Percentiles rank a stretch among this genome's conserved stretches.
phyloP scores from a whole-genome alignment of 2,797 vertebrate species.

The Apogon hyalosoma region DNA sequence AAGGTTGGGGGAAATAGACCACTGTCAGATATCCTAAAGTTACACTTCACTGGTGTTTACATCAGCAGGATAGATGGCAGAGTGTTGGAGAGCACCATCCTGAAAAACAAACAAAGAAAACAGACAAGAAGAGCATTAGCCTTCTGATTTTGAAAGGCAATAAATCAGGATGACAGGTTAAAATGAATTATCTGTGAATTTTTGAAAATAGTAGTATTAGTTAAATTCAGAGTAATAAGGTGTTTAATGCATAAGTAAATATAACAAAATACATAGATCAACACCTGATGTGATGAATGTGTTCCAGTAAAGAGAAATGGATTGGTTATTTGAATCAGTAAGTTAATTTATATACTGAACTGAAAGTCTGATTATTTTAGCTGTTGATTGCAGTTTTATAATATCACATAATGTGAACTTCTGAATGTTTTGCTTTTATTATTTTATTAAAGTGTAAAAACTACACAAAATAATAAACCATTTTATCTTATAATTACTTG shows the following conservation, averaged over 20 bases:
- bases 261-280: too few species aligned
- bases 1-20: constrained; percentile 36
- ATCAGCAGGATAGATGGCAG: constrained; percentile 38
- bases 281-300: not conserved
- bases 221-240: not conserved
- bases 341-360: not conserved
- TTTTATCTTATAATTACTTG: not conserved
- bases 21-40: constrained; percentile 35
- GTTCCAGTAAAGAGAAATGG: constrained; percentile 10
- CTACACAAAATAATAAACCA: not conserved
- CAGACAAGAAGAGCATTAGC: constrained; percentile 40
- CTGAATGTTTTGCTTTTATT: not conserved
- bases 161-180: not conserved
- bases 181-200: not conserved
- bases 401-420: constrained; percentile 12
- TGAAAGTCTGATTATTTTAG: constrained; percentile 3
- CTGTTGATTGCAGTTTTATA: constrained; percentile 21
- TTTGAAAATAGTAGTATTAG: not conserved
- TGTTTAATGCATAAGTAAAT: constrained; percentile 1
- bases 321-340: constrained; percentile 5
- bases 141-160: constrained; percentile 16
- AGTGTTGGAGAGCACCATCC: constrained; percentile 45
- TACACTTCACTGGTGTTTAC: constrained; percentile 35
- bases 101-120: constrained; percentile 69
- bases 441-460: not conserved